Percentiles rank a stretch among this genome's conserved stretches.
phyloP scores from a whole-genome alignment of 1,140 invertebrate species.

The Caerostris extrusa region DNA sequence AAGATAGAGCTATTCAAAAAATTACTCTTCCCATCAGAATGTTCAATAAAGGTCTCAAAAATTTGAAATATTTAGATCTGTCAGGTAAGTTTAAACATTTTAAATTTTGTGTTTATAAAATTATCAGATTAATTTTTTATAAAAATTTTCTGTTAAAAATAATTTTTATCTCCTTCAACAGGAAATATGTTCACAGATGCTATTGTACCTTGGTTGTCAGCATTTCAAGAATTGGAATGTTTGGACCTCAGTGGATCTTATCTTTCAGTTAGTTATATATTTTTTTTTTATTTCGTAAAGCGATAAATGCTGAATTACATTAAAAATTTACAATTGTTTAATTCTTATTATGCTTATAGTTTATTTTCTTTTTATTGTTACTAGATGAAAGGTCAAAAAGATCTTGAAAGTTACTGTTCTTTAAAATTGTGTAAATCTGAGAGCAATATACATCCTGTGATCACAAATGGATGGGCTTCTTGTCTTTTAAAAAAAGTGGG shows the following conservation, averaged over 20 bases:
- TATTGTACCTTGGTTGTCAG: neutral
- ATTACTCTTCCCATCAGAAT: conserved; percentile 54
- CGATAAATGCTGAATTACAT: neutral
- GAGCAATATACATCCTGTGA: neutral
- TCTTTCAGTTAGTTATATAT: neutral
- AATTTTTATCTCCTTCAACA: neutral
- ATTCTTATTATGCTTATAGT: neutral
- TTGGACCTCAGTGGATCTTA: conserved; percentile 10
- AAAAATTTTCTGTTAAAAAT: neutral
- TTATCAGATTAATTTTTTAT: neutral
- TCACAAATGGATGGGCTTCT: conserved; percentile 43
- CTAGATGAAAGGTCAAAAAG: conserved; percentile 15
- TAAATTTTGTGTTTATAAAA: neutral
- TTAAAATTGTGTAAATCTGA: neutral
- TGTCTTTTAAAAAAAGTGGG: conserved; percentile 38
- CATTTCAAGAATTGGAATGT: neutral
- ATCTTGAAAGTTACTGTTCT: neutral
- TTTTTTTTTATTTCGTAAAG: neutral
- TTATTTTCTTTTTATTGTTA: neutral
- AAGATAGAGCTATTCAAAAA: conserved; percentile 38
- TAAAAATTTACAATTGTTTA: neutral
- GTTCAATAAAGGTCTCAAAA: conserved; percentile 31
- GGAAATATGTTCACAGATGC: conserved; percentile 12
- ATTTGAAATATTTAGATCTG: conserved; percentile 54
- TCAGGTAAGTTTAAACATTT: conserved; percentile 12